Percentiles rank a stretch among this genome's conserved stretches.
These are phyloP conservation scores for Pachycephala philippinensis DNA, from an alignment of 2,113 vertebrate genomes.

Conservation along the genomic window DNA sequence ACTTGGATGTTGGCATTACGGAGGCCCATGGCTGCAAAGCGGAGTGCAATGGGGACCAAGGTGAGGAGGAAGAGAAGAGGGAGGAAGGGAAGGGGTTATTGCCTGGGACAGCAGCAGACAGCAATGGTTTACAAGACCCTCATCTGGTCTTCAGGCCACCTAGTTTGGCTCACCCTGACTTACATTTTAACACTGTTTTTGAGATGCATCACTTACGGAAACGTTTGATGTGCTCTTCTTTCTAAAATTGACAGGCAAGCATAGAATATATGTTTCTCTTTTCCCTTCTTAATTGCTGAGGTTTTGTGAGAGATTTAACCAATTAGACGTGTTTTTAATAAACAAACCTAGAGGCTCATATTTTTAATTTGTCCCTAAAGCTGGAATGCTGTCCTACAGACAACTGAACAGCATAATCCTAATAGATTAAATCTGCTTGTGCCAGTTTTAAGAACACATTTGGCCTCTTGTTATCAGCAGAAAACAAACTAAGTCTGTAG, in stretches of 20 bases:
- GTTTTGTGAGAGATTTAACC: conserved; percentile 18
- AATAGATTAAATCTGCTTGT: conserved; percentile 53
- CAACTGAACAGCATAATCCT: conserved; percentile 18
- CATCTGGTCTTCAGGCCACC: background rate
- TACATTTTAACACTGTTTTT: background rate
- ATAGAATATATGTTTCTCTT: background rate
- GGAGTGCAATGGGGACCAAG: background rate
- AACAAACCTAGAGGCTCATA: conserved; percentile 17
- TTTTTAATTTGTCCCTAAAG: conserved; percentile 34
- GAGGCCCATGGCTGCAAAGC: fast-evolving
- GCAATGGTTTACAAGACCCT: background rate
- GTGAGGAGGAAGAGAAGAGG: background rate
- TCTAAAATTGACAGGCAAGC: background rate
- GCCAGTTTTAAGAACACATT: conserved; percentile 31
- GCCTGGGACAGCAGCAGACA: background rate
- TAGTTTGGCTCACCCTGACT: background rate
- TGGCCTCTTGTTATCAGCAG: conserved; percentile 45
- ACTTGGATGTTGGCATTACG: background rate
- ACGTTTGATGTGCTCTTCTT: background rate
- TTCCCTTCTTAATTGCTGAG: background rate
- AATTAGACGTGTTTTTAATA: conserved; percentile 41
- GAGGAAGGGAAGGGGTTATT: background rate
- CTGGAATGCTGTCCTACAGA: conserved; percentile 43
- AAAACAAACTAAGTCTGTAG: background rate
- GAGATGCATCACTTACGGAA: background rate